Evolutionary conservation across 2,888 invertebrate species (phyloP), one percentile per base, ranked within the genome.

Genomic region (Pelosia muscerda): DNA sequence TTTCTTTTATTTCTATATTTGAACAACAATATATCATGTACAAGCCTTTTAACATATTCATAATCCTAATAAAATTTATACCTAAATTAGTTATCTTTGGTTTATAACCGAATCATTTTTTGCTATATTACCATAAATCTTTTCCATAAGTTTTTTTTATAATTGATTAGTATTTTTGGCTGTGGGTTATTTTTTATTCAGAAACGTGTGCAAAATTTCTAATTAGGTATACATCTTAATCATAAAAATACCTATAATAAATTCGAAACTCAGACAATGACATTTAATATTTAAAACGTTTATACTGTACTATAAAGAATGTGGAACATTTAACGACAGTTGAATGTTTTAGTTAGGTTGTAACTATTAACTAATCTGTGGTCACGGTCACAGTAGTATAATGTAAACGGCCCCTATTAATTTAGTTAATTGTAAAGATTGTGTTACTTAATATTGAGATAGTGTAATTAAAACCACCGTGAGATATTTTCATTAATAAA

Each of bases 391-490:
- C 19, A 38, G 31, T 31, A 9, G 10, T 54, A 3, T 23, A 54
- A 23, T 54, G 13, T 26, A 62, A 54, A 62, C 49, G 53, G 53
- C 13, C 22, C 22, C 53, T 34, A 57, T 34, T 68, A 69, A 61
- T 34, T 68, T 61, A 65, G 57, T 69, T 65, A 68, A 60, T 68
- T 60, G 55, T 64, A 34, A 60, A 69, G 31, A 62, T 65, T 65
- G 60, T 26, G 53, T 69, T 57, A 61, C 61, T 59, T 56, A 63
- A 62, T 65, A 69, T 58, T 28, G 53, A 63, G 62, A 62, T 69
- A 69, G 31, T 56, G 57, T 58, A 69, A 65, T 65, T 54, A 69
- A 58, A 58, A 55, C 31, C 26, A 69, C 65, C 65, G 65, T 65
- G 69, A 69, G 65, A 69, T 55, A 65, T 65, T 62, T 69, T 38